phyloP scores from a whole-genome alignment of 2,797 vertebrate genomes.

The Sebastolobus altivelis region DNA sequence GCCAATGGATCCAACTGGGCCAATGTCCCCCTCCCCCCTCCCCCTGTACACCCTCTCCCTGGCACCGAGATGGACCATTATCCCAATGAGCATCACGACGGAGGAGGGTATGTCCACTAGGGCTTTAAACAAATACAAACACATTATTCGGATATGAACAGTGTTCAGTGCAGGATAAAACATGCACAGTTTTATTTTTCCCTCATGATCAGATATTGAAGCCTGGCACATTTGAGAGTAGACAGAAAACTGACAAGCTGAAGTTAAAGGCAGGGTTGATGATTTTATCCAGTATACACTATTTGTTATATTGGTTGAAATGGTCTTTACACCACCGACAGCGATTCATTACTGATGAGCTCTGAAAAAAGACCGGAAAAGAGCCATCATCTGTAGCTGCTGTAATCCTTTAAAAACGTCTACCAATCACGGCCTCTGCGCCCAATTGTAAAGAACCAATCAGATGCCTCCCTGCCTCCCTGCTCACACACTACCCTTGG shows the following conservation, averaged over 20 bases:
- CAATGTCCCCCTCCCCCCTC: slow-evolving; percentile 95
- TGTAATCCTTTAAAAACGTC: no score
- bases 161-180: not conserved
- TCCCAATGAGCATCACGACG: slow-evolving; percentile 92
- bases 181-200: not conserved
- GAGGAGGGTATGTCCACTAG: slow-evolving; percentile 85
- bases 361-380: no score
- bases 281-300: no score
- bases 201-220: not conserved
- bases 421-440: no score
- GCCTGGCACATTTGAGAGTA: not conserved
- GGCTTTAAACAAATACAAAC: not conserved
- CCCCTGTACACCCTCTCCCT: slow-evolving; percentile 95
- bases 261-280: not conserved
- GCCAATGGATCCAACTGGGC: slow-evolving; percentile 96
- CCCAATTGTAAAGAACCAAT: no score
- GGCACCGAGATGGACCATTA: slow-evolving; percentile 97
- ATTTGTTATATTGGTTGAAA: no score
- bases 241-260: not conserved
- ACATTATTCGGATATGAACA: not conserved
- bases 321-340: no score
- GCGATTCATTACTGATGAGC: no score
- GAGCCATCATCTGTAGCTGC: no score
- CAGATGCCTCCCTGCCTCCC: no score
- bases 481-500: no score